Conservation (phyloP, 2,888 invertebrate genomes). For the Dicranocentrus wangi region DNA sequence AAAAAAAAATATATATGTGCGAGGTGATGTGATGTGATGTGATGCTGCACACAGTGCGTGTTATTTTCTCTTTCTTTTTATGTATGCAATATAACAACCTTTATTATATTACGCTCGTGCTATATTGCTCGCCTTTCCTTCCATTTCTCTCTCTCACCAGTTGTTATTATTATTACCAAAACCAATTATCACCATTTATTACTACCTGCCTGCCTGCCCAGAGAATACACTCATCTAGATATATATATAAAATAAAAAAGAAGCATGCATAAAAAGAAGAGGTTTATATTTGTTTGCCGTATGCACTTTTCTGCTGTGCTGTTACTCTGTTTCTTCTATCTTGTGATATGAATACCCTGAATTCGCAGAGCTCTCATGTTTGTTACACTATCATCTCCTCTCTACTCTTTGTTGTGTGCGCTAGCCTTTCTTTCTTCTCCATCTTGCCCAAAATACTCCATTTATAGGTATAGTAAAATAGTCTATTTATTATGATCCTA, state of each 20-base stretch:
- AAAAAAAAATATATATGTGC: too few species aligned
- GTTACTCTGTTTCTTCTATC: too few species aligned
- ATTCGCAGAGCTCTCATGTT: not conserved
- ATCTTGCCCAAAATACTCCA: not conserved
- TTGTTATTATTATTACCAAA: constrained; percentile 15
- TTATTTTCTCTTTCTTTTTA: not conserved
- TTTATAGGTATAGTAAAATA: not conserved
- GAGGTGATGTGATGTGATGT: too few species aligned
- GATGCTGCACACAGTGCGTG: not conserved
- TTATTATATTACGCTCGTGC: constrained; percentile 19
- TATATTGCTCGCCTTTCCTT: not conserved
- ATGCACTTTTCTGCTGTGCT: too few species aligned
- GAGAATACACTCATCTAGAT: too few species aligned
- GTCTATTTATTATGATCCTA: too few species aligned
- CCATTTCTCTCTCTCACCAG: constrained; percentile 1
- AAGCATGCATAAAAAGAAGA: too few species aligned
- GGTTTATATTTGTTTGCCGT: too few species aligned
- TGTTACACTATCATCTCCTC: not conserved
- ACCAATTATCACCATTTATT: constrained; percentile 36
- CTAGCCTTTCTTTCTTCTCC: not conserved
- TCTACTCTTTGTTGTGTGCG: not conserved
- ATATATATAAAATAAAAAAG: not conserved
- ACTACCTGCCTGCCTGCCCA: not conserved
- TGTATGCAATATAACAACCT: not conserved
- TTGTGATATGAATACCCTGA: not conserved